Base-by-base conservation (phyloP, 2,888 invertebrate species). In the Meiosimyza platycephala region DNA sequence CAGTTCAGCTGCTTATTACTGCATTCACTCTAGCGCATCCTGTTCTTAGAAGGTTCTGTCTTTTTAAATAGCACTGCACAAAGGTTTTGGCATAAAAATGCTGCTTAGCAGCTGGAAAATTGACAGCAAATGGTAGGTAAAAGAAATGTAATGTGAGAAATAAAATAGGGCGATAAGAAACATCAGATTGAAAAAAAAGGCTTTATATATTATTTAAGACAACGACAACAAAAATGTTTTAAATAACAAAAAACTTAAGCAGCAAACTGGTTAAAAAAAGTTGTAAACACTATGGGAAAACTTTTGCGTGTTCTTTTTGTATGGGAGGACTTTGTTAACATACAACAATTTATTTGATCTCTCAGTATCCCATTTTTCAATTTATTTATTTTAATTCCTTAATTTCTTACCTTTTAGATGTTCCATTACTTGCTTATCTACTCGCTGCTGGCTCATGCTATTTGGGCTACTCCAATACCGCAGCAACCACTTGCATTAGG, bases 391-490 rank as follows among this genome's bases (percentile, higher is more conserved):
- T 6, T 1, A 11, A 57, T 22, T 9, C 12, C 11, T 18, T 6
- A 57, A 52, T 62, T 18, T 65, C 40, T 73, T 57, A 54, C 9
- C 51, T 66, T 76, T 40, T 72, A 80, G 80, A 84, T 84, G 84
- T 79, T 83, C 76, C 80, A 80, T 68, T 78, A 81, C 71, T 76
- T 83, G 65, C 70, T 84, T 72, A 74, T 85, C 75, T 82, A 81
- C 77, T 65, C 67, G 16, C 74, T 82, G 73, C 73, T 82, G 77
- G 74, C 74, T 9, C 77, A 77, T 68, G 78, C 79, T 65, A 76
- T 75, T 47, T 82, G 80, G 80, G 78, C 74, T 72, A 79, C 73
- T 62, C 79, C 79, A 68, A 63, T 66, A 22, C 52, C 60, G 16
- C 64, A 50, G 47, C 52, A 62, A 22, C 63, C 63, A 5, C 28